Base-by-base conservation (phyloP, 2,113 vertebrate species). In the Pandion haliaetus region DNA sequence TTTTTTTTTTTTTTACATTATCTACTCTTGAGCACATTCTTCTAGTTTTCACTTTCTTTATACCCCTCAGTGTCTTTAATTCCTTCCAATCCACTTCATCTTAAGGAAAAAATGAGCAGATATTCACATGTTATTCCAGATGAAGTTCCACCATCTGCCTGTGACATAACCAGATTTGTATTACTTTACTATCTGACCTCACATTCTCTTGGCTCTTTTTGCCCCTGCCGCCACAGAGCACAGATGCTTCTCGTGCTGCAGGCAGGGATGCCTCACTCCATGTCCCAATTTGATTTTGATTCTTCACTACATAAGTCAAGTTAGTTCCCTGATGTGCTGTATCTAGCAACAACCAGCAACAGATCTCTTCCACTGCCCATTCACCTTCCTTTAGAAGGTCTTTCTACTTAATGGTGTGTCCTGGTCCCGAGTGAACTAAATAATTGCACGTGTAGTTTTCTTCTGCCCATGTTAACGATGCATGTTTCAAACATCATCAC, bases 261-360 rank as follows among this genome's bases (percentile, higher is more conserved):
- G 50, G 38, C 49, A 20, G 23, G n/a, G 47, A 40, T 82, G 57
- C 31, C 2, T 18, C 12, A 1, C 24, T 47, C 19, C 0, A 0
- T 17, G 24, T 79, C 38, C 4, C 0, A 0, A 34, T 32, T 32
- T 44, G 17, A 29, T 38, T 54, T 36, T 79, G 55, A 34, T 19
- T 78, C 63, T 83, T 32, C 16, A 5, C 10, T 70, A 8, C 4
- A 0, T 8, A 49, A 83, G 29, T 47, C 25, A 28, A n/a, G 40
- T 84, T 11, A 21, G 38, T 32, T 28, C 52, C 40, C 2, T 14
- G 5, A 13, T 6, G 16, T 34, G 47, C 73, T 71, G 47, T 40
- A 32, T 76, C 44, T 62, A 36, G 19, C 50, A 66, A 34, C 15
- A 65, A 3, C 26, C 8, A 19, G 15, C 32, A 88, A 15, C 50